Evolutionary conservation across 1,140 invertebrate species (phyloP), one percentile per base, ranked within the genome.

Genomic region (Drosophila carrolli): DNA sequence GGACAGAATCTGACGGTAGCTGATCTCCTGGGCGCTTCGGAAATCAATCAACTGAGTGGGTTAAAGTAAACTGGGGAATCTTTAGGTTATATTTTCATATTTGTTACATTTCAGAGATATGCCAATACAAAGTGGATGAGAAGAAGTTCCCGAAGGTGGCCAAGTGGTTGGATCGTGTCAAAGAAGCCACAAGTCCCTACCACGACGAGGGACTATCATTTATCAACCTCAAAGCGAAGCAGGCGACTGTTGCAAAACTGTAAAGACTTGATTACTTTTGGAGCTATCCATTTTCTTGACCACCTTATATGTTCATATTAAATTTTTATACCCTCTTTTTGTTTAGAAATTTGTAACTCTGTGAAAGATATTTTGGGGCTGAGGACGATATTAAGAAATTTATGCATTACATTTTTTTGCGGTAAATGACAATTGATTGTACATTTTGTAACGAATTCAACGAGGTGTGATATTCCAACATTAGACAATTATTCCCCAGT

Each of bases 11-110:
- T 93, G 0, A 95, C 95, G 3, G 94, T 97, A 8, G 97, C 97
- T 32, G 97, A 98, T 93, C 86, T 98, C 37, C 92, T 97, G 46
- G 96, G 94, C 2, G 94, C 95, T 6, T 96, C 96, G 85, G 97
- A 98, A 93, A 93, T 98, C 14, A 96, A 97, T 91, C 97, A 98
- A 93, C 94, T 96, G 27, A 94, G 96, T 97, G 92, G 94, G 83
- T 74, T 32, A 0, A 10, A 16, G 0, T 19, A 1, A 0, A 32
- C 11, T 32, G 4, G 1, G 2, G 4, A 1, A 9, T 27, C 0
- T 9, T 46, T 1, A 1, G 40, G 4, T 14, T 32, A 38, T 10
- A 9, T n/a, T 6, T 7, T 6, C 3, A 10, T n/a, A 10, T 7
- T 6, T 16, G 16, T 16, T 29, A 5, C 6, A 43, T 89, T 82